A percentile compares a stretch with the other conserved stretches of the same genome.
Conservation (phyloP, 2,888 invertebrate genomes). For the Netelia melanura region DNA sequence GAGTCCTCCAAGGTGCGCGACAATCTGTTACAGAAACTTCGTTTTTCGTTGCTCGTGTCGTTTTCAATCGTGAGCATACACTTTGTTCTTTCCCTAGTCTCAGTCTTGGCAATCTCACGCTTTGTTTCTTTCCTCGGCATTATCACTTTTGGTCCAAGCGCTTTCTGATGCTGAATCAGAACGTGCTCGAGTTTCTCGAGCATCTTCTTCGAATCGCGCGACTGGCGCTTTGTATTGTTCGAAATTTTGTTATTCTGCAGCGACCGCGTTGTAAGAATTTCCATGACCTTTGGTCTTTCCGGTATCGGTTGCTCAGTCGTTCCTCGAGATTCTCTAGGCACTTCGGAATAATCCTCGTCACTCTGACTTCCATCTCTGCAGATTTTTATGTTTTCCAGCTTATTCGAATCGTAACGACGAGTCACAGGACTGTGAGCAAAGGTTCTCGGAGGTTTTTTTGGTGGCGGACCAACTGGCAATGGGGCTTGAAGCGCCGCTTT, state of each 20-base stretch:
- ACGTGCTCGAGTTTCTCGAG: slow-evolving; percentile 88
- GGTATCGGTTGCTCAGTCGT: background rate
- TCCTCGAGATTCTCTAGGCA: slow-evolving; percentile 8
- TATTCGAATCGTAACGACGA: slow-evolving; percentile 25
- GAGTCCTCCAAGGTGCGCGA: slow-evolving; percentile 70
- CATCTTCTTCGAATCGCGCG: slow-evolving; percentile 87
- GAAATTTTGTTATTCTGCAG: slow-evolving; percentile 15
- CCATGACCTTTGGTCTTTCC: background rate
- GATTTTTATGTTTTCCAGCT: slow-evolving; percentile 43
- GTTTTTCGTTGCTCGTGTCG: slow-evolving; percentile 69
- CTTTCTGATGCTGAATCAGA: slow-evolving; percentile 85
- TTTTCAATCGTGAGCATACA: slow-evolving; percentile 78
- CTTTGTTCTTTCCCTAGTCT: slow-evolving; percentile 78
- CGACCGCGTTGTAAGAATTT: slow-evolving; percentile 68
- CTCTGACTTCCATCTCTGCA: background rate
- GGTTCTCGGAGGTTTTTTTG: slow-evolving; percentile 91
- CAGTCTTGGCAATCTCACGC: slow-evolving; percentile 26
- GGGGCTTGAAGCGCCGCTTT: slow-evolving; percentile 89
- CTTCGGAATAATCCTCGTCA: slow-evolving; percentile 22
- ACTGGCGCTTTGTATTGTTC: slow-evolving; percentile 8
- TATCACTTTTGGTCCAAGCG: slow-evolving; percentile 72
- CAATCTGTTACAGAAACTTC: slow-evolving; percentile 70
- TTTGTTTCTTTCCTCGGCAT: slow-evolving; percentile 64
- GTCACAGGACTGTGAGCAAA: slow-evolving; percentile 84
- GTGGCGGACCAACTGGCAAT: slow-evolving; percentile 90